Evolutionary conservation across 2,113 vertebrate species (phyloP), one percentile per base, ranked within the genome.

Genomic region (Engystomops pustulosus): DNA sequence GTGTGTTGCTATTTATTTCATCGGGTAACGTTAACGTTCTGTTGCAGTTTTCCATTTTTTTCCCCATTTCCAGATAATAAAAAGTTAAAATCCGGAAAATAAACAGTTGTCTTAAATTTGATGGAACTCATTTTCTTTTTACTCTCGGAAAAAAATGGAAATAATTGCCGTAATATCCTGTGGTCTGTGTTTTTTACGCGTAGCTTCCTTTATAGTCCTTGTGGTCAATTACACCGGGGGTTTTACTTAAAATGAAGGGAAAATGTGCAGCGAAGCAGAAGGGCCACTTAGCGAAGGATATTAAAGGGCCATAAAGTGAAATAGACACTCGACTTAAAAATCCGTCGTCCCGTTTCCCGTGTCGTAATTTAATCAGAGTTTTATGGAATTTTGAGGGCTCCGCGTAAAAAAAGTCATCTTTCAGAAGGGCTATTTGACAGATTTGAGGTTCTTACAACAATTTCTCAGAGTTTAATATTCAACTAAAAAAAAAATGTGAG

Each of bases 341-440:
- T 38, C 45, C 27, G 76, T 69, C 45, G 18, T 68, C 67, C 15
- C 55, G 45, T 34, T 47, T 74, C 53, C 25, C 27, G 67, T 45
- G 23, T 78, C 82, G 70, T 84, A 78, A 69, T 84, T 77, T 38
- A 84, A 69, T 84, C 62, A 68, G 72, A 20, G 11, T 70, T 85
- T 85, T 69, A 70, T 38, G 45, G 75, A 20, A 27, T 58, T 70
- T 85, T 53, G 49, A 25, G 27, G 47, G 34, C 69, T 51, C 34
- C 20, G 38, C 38, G 27, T 51, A 36, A 84, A 76, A n/a, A 80
- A 68, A 75, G 53, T 75, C 65, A 67, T 68, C 27, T 53, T 83
- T 75, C 34, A 41, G 11, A 53, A 77, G 30, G 17, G 53, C n/a
- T 47, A 41, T 14, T 51, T 74, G 81, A 38, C 81, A 84, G 81